phyloP scores from a whole-genome alignment of 2,797 vertebrate genomes.

The Parauchenoglanis ngamensis region DNA sequence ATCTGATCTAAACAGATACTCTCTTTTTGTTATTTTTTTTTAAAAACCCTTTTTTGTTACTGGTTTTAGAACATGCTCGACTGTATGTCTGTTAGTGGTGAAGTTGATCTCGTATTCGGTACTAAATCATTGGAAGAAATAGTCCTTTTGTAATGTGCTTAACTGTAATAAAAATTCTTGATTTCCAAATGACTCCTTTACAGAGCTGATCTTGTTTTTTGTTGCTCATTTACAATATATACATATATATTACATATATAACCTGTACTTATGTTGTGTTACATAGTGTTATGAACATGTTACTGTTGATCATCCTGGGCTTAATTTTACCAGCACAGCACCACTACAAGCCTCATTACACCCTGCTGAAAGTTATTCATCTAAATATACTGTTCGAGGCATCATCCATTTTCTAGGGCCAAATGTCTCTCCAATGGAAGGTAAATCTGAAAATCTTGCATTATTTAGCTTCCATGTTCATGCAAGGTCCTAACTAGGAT shows the following conservation, averaged over 20 bases:
- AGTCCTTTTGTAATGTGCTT: constrained; percentile 75
- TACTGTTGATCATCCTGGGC: not conserved
- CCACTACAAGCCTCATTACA: not conserved
- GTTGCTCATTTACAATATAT: not conserved
- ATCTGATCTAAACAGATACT: constrained; percentile 60
- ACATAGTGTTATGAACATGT: not conserved
- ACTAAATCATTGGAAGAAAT: constrained; percentile 72
- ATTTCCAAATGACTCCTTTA: constrained; percentile 60
- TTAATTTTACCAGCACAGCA: not conserved
- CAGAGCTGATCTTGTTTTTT: not conserved
- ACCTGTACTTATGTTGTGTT: not conserved
- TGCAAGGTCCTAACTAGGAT: not conserved
- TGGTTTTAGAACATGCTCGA: constrained; percentile 65
- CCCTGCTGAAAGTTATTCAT: not conserved
- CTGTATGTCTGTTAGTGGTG: constrained; percentile 81
- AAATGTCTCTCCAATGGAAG: not conserved
- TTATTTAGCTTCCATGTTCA: not conserved
- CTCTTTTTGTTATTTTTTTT: constrained; percentile 41
- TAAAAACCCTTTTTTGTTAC: constrained; percentile 38
- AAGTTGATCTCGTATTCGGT: constrained; percentile 76
- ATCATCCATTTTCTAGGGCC: too few species aligned
- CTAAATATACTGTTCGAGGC: too few species aligned
- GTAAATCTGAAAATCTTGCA: too few species aligned
- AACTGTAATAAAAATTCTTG: constrained; percentile 75
- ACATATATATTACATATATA: not conserved